phyloP scores from a whole-genome alignment of 2,113 vertebrate genomes.

The Charadrius vociferus region DNA sequence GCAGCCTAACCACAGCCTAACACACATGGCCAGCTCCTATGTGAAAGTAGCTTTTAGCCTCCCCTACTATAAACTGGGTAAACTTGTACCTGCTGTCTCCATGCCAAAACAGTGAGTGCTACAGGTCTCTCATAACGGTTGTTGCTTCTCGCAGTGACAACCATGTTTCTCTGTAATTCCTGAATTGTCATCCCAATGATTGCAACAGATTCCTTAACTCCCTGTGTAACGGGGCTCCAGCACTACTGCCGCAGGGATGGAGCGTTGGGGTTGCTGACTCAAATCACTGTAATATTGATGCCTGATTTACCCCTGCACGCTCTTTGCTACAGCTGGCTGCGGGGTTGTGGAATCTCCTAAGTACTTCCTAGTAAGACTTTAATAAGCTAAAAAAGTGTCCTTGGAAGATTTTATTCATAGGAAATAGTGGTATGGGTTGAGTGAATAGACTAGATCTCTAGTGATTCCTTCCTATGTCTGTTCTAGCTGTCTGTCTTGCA shows the following conservation, averaged over 20 bases:
- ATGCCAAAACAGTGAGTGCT: background rate
- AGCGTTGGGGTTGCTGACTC: background rate
- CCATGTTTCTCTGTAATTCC: fast-evolving
- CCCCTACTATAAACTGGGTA: background rate
- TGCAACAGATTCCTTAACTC: background rate
- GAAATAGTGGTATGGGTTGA: background rate
- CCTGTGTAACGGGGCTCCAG: background rate
- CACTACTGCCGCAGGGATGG: background rate
- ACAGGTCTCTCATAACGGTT: fast-evolving
- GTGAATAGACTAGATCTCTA: background rate
- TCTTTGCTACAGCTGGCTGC: background rate
- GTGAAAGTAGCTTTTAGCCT: background rate
- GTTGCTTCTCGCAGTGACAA: background rate
- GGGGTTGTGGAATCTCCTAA: background rate
- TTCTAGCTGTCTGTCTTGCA: background rate
- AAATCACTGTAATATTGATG: fast-evolving
- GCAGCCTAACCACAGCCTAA: background rate
- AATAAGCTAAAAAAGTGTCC: background rate
- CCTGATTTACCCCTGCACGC: background rate
- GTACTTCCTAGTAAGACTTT: too few relatives aligned
- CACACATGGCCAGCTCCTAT: fast-evolving
- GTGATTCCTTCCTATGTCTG: background rate
- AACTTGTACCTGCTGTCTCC: background rate
- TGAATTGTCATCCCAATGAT: background rate
- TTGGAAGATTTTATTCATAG: too few relatives aligned